Evolutionary conservation across 1,140 invertebrate genomes (phyloP), one percentile per base, ranked within the genome.

Genomic region (Phortica variegata): DNA sequence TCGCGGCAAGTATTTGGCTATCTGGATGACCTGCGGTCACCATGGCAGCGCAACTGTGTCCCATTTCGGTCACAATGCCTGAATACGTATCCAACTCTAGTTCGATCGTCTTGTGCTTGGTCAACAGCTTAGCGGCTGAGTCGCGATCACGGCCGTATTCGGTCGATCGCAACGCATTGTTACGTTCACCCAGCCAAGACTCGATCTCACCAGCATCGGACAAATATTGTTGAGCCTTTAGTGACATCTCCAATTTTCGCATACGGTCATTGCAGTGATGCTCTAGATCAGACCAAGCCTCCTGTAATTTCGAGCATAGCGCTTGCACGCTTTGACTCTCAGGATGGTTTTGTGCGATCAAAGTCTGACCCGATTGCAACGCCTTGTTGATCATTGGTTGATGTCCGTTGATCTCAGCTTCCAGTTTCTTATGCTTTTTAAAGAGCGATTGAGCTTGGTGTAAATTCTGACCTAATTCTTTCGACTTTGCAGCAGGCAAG

Each of bases 391-490:
- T 91, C 76, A 88, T 85, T 10, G 87, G 86, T 61, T 87, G 82
- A 75, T 95, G 87, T 0, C 89, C 91, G 9, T 78, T 76, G 49
- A 96, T 87, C 79, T 97, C 93, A 1, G 86, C 86, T 62, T 91
- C 87, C 18, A 95, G 78, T 78, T 96, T 95, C 62, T 87, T 90
- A 76, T 97, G 94, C 78, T 97, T 97, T 77, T 97, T 98, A 58
- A 89, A 84, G 9, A 95, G 80, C 10, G 88, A 90, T 68, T 96
- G 92, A 0, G 93, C 92, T 75, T 96, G 93, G 61, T 95, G 87
- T 23, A 98, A 78, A 77, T 91, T 94, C 42, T 87, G 83, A 1
- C 89, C 89, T 3, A 88, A 72, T 5, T 81, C 84, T 2, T 86
- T 85, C 2, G 91, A 90, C 0, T 84, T 82, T 2, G 90, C 93